phyloP scores from a whole-genome alignment of 2,797 vertebrate genomes.

The Siniperca scherzeri region DNA sequence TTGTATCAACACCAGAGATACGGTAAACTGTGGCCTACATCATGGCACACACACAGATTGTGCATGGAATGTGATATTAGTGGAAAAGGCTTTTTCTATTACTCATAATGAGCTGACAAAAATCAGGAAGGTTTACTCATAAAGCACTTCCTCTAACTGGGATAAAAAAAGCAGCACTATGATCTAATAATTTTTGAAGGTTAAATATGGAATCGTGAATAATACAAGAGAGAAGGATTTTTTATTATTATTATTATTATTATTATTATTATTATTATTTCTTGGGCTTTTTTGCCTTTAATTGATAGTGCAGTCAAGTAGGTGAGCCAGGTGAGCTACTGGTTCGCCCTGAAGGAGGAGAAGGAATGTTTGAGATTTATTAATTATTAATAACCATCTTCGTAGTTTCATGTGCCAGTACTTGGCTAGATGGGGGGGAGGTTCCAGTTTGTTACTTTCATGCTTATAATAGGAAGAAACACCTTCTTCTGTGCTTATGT shows the following conservation, averaged over 20 bases:
- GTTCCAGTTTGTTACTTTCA: too few relatives aligned
- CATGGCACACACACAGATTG: not conserved
- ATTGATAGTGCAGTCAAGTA: too few relatives aligned
- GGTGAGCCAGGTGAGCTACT: too few relatives aligned
- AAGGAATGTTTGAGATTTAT: not conserved
- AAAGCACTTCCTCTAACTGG: conserved; percentile 52
- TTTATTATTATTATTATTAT: too few relatives aligned
- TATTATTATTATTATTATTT: too few relatives aligned
- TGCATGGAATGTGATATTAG: not conserved
- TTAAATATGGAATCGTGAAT: not conserved
- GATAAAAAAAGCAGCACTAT: conserved; percentile 7
- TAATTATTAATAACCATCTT: not conserved
- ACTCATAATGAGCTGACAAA: conserved; percentile 9
- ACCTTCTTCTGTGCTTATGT: not conserved
- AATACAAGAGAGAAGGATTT: not conserved
- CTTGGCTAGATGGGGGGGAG: too few relatives aligned
- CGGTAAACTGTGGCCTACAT: not conserved
- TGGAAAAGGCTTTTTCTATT: conserved; percentile 5
- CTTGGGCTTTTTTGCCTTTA: too few relatives aligned
- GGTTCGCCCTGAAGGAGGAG: too few relatives aligned
- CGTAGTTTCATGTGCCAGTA: not conserved
- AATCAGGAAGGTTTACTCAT: conserved; percentile 47
- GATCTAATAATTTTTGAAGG: not conserved
- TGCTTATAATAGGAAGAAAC: not conserved
- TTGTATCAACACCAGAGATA: not conserved